Evolutionary conservation across 2,888 invertebrate species (phyloP).

Genomic region (Apodemia duryi): DNA sequence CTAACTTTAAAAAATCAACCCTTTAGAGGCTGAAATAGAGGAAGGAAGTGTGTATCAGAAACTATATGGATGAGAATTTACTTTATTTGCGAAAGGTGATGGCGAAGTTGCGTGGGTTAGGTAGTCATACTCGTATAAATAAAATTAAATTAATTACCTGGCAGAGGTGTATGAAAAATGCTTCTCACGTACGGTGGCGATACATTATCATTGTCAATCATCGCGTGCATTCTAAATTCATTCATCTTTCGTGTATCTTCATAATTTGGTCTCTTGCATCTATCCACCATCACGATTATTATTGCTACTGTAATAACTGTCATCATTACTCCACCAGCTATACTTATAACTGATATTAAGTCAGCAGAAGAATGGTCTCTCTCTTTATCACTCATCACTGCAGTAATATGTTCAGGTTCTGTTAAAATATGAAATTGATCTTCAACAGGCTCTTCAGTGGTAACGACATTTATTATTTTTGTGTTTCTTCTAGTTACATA

Average conservation of each 20-base stretch:
- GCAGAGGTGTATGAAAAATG: conserved; percentile 78
- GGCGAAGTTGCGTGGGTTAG: too few relatives aligned
- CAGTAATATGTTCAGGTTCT: conserved; percentile 77
- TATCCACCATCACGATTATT: conserved; percentile 68
- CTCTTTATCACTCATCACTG: conserved; percentile 69
- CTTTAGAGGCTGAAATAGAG: too few relatives aligned
- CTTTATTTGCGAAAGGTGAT: too few relatives aligned
- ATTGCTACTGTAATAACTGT: conserved; percentile 72
- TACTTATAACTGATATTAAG: conserved; percentile 71
- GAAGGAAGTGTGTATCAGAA: too few relatives aligned
- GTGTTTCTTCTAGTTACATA: conserved; percentile 29
- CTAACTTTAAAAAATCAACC: too few relatives aligned
- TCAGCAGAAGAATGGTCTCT: conserved; percentile 60
- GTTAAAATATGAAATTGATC: conserved; percentile 78
- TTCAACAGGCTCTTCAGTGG: conserved; percentile 50
- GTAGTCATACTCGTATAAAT: background rate
- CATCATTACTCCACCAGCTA: conserved; percentile 74
- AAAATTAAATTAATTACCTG: conserved; percentile 57
- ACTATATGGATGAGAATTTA: too few relatives aligned
- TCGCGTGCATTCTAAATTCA: conserved; percentile 68
- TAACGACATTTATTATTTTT: conserved; percentile 44
- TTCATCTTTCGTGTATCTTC: conserved; percentile 65
- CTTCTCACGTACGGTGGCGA: conserved; percentile 77
- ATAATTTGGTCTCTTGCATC: conserved; percentile 62
- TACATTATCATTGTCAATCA: conserved; percentile 61